Evolutionary conservation across 1,140 invertebrate species (phyloP), one percentile per base, ranked within the genome.

Genomic region (Polyergus mexicanus): DNA sequence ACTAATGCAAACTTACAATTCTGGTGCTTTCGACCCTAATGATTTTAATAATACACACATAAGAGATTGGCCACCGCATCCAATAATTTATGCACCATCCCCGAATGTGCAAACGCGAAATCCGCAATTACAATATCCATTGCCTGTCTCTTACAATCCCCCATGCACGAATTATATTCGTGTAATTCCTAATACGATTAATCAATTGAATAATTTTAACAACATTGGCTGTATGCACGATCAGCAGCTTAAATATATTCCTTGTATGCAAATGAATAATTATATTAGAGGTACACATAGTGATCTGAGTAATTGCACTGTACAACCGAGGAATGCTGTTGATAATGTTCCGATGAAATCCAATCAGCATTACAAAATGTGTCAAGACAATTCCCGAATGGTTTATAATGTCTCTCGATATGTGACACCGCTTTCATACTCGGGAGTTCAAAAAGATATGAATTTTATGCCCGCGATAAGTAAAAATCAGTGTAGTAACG

Each of bases 21-120:
- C 75, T 10, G 68, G 56, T 44, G n/a, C 54, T n/a, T 41, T 86
- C 16, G 66, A 56, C 2, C n/a, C 44, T 38, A 22, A 85, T 1
- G 84, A 86, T 13, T 77, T 54, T n/a, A 77, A 71, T 25, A 69
- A 75, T 13, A 38, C 69, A 0, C 86, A 78, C 10, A 62, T 77
- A 44, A 35, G 41, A 1, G 60, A 84, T n/a, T 88, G 81, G 7
- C 2, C 81, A 19, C 63, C 74, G 7, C 83, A 83, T n/a, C 76
- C 88, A 3, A 2, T 89, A 35, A 51, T 68, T 7, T 89, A 77
- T 41, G 51, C 88, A 16, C 76, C 72, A 11, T 56, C 65, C 1
- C 8, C 80, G 7, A 88, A 77, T 10, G 83, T 89, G 87, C 88
- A 89, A 71, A 71, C 28, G 3, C 86, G 84, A 87, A 89, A 89